Percentiles rank a stretch among this genome's conserved stretches.
Conservation (phyloP, 2,888 invertebrate genomes). For the Eupithecia insigniata region DNA sequence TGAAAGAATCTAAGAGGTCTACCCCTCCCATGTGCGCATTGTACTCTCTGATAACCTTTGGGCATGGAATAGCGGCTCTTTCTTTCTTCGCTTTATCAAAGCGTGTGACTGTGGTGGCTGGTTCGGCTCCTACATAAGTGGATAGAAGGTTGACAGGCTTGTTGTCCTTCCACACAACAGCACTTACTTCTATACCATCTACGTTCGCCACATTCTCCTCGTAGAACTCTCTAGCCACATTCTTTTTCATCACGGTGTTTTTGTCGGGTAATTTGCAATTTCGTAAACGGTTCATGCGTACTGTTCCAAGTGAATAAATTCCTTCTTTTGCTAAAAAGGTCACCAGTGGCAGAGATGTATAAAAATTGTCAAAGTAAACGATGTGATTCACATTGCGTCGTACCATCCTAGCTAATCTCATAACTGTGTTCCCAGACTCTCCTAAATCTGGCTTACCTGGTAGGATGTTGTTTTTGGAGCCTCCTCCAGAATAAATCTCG, state of each 20-base stretch:
- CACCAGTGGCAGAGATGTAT: no score
- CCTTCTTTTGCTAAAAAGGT: constrained; percentile 50
- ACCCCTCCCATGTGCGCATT: constrained; percentile 3
- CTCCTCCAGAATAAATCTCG: constrained; percentile 40
- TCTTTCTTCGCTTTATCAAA: constrained; percentile 2
- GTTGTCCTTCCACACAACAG: constrained; percentile 1
- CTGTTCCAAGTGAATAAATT: constrained; percentile 50
- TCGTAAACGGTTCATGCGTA: constrained; percentile 48
- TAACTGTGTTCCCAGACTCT: constrained; percentile 43
- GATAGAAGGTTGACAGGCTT: constrained; percentile 1
- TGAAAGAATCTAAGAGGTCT: constrained; percentile 40
- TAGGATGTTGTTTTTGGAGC: constrained; percentile 46
- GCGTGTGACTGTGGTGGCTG: constrained; percentile 2
- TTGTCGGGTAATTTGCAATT: no score
- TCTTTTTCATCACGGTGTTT: no score
- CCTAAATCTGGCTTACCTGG: constrained; percentile 46
- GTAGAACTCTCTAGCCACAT: no score
- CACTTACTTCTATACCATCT: neutral
- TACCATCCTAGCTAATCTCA: constrained; percentile 49
- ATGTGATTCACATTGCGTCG: constrained; percentile 52
- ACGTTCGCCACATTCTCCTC: no score
- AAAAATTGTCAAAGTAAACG: constrained; percentile 45
- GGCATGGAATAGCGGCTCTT: neutral
- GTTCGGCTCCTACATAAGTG: constrained; percentile 2
- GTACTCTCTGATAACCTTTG: constrained; percentile 1